A percentile compares a stretch with the other conserved stretches of the same genome.
phyloP scores from a whole-genome alignment of 2,888 invertebrate species.

The Andrena camellia region DNA sequence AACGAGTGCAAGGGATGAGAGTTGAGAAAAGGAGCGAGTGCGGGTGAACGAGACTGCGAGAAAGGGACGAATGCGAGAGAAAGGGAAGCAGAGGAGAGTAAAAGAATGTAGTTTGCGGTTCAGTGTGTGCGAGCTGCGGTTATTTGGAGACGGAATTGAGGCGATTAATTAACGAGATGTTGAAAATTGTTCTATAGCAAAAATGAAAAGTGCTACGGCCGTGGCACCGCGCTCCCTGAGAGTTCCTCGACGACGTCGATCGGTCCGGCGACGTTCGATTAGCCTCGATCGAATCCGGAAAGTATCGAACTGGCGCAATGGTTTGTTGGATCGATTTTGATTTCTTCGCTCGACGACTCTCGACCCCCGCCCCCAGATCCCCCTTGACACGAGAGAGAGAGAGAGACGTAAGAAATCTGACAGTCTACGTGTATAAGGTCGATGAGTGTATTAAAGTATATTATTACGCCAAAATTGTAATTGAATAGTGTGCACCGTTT shows the following conservation, averaged over 20 bases:
- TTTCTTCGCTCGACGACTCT: constrained; percentile 32
- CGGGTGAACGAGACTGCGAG: constrained; percentile 24
- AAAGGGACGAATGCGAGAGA: constrained; percentile 23
- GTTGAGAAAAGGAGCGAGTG: constrained; percentile 22
- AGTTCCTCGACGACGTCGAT: constrained; percentile 17
- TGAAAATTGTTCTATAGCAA: constrained; percentile 80
- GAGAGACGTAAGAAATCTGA: too few relatives aligned
- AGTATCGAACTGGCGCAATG: too few relatives aligned
- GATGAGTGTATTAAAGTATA: too few relatives aligned
- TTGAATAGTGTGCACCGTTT: too few relatives aligned
- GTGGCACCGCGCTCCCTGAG: constrained; percentile 71
- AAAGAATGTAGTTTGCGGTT: constrained; percentile 51
- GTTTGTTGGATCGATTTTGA: not conserved
- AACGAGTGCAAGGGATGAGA: constrained; percentile 57
- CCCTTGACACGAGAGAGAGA: too few relatives aligned
- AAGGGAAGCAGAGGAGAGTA: constrained; percentile 17
- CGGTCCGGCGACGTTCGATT: not conserved
- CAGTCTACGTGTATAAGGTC: too few relatives aligned
- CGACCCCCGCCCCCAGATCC: too few relatives aligned
- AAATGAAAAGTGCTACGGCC: constrained; percentile 78
- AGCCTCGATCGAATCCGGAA: not conserved
- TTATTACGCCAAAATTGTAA: too few relatives aligned
- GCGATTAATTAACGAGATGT: constrained; percentile 77
- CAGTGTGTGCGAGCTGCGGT: constrained; percentile 55
- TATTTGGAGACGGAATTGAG: constrained; percentile 78